Base-by-base conservation (phyloP, 2,113 vertebrate species). In the Hydrolagus affinis region DNA sequence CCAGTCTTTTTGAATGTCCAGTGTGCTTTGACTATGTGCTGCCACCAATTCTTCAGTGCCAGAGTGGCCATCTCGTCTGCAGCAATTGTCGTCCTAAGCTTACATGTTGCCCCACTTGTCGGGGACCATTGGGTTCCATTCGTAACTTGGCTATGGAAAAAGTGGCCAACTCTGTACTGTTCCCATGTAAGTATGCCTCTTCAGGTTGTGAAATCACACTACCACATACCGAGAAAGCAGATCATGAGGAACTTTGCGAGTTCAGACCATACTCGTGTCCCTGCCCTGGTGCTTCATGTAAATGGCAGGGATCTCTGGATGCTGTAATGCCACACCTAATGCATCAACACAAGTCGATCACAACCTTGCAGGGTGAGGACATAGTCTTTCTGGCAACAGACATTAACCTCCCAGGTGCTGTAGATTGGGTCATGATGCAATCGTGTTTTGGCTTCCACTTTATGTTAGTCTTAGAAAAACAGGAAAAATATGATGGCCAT, bases 371-470 rank as follows among this genome's bases (percentile, higher is more conserved):
- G 94, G 98, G 98, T n/a, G 97, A 99, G 94, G 97, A 99, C 89
- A 99, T 99, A 3, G 97, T 99, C 76, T 99, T 99, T 86, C 95
- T 99, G 87, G 98, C 97, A 86, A 99, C 97, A 83, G 98, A 99
- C 96, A 99, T 99, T 93, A 99, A 99, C 89, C 95, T 99, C 86
- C 98, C 97, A 0, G 98, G 97, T 19, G 97, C 97, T 0, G 97
- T 99, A 88, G 97, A 99, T 95, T 99, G 98, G 98, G 97, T 99
- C 25, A 99, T 99, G 97, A 99, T 99, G 98, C 98, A 99, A 94
- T 98, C 97, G 57, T 99, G 98, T 90, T 99, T 99, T 86, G 97
- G 97, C 89, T 99, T 99, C 92, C 98, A 99, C 91, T 99, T 99
- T 92, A 99, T 99, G 98, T 91, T 99, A 87, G 97, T 99, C 15